Percentiles rank a stretch among this genome's conserved stretches.
These are phyloP conservation scores for Smutsia gigantea DNA, from an alignment of 2,797 vertebrate genomes.

Conservation along the genomic window DNA sequence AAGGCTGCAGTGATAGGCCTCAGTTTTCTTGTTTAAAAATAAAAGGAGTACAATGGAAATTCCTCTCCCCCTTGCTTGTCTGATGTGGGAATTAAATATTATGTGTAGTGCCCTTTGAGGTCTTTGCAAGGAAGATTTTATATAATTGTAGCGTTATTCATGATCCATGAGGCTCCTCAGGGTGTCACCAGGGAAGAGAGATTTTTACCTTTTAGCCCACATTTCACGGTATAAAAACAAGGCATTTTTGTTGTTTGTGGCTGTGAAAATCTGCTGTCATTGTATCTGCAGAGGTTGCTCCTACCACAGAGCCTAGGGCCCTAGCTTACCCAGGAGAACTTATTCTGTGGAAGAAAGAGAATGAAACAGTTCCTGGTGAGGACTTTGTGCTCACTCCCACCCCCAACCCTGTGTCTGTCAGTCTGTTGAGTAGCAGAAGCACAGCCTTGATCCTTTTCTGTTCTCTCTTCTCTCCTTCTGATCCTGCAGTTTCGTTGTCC, in stretches of 20 bases:
- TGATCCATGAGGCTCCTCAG: slow-evolving; percentile 54
- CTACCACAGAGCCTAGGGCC: not conserved
- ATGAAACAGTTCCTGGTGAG: not conserved
- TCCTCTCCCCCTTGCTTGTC: not conserved
- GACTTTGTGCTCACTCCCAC: accelerated
- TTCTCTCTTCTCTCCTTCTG: not conserved
- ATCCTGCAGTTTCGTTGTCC: not conserved
- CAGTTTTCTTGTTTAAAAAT: slow-evolving; percentile 53
- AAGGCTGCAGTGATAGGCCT: not conserved
- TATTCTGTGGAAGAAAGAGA: not conserved
- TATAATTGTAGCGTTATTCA: slow-evolving; percentile 72
- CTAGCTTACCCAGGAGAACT: not conserved
- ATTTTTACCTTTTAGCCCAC: slow-evolving; percentile 39
- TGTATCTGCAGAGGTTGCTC: not conserved
- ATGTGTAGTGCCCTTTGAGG: slow-evolving; percentile 55
- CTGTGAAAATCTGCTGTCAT: slow-evolving; percentile 33
- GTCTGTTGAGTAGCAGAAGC: not conserved
- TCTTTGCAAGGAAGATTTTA: slow-evolving; percentile 44
- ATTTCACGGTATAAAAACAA: slow-evolving; percentile 47
- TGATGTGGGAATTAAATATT: slow-evolving; percentile 60
- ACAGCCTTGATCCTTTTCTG: not conserved
- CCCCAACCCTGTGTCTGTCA: not conserved
- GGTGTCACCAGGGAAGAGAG: slow-evolving; percentile 57
- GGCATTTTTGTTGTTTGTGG: slow-evolving; percentile 53
- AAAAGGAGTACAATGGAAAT: slow-evolving; percentile 37